Evolutionary conservation across 2,888 invertebrate genomes (phyloP), one percentile per base, ranked within the genome.

Genomic region (Pachymerium ferrugineum): DNA sequence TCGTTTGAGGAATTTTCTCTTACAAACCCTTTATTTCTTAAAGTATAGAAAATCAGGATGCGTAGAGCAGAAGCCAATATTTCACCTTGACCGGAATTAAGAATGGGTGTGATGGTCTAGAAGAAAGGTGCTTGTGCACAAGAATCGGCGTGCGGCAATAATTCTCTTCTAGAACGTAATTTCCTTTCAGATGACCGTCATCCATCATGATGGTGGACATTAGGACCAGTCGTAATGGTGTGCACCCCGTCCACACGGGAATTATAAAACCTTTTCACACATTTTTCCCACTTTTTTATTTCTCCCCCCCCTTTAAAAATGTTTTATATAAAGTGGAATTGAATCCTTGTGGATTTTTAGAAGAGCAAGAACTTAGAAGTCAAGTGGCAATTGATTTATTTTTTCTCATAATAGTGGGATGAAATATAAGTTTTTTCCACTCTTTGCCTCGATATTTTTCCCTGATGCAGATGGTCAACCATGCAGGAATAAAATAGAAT

Each of bases 361-460:
- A n/a, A 28, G 22, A 62, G 62, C 28, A n/a, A 28, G 62, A 62
- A 22, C 28, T 62, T 62, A 62, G 25, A 62, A 62, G 62, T 62
- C 62, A 62, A 62, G 62, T 62, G 28, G 62, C 62, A 62, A 62
- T 62, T 62, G 62, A 62, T 62, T 62, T 62, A 62, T 62, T 62
- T 62, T 62, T 62, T 28, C 62, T 62, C 62, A 25, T 62, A 62
- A 62, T 25, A 28, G 25, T 28, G 8, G 62, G 25, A 28, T 62
- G 62, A 62, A 62, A 62, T 62, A 62, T 62, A 62, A 62, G 62
- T 62, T 62, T 62, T 62, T 25, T 28, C 25, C n/a, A n/a, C n/a
- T n/a, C n/a, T n/a, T n/a, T n/a, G n/a, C 38, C n/a, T 38, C 38
- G 14, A 38, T 62, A 19, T 54, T 62, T 62, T 62, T 28, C 28